Conservation (phyloP, 2,113 vertebrate species). For the Clarias magur region DNA sequence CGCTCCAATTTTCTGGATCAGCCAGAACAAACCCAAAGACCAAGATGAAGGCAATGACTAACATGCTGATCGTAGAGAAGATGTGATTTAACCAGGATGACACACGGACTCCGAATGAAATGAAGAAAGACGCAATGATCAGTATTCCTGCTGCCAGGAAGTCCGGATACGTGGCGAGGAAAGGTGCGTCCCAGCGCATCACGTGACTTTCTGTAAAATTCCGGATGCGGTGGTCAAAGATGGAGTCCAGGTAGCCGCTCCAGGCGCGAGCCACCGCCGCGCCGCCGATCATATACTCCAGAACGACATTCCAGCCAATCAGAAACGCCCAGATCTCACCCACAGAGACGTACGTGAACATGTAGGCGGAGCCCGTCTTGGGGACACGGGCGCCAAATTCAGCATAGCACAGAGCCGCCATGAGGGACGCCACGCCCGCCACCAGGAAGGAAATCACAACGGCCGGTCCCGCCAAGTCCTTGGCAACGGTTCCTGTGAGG, state of each 20-base stretch:
- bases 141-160: constrained; percentile 84
- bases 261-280: constrained; percentile 91
- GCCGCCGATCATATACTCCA: constrained; percentile 93
- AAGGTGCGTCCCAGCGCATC: constrained; percentile 84
- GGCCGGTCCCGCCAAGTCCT: constrained; percentile 85
- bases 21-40: constrained; percentile 88
- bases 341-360: constrained; percentile 94
- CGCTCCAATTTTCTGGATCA: constrained; percentile 86
- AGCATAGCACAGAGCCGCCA: constrained; percentile 92
- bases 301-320: constrained; percentile 93
- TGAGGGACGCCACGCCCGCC: constrained; percentile 84
- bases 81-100: constrained; percentile 95
- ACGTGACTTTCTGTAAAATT: constrained; percentile 88
- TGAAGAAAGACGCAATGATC: constrained; percentile 83
- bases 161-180: constrained; percentile 89
- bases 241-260: constrained; percentile 93
- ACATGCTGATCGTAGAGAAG: constrained; percentile 85
- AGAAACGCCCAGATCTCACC: constrained; percentile 97
- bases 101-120: constrained; percentile 90
- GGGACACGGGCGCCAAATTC: constrained; percentile 94
- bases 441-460: constrained; percentile 85
- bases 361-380: constrained; percentile 92
- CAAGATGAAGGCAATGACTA: constrained; percentile 83
- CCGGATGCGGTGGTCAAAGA: constrained; percentile 89
- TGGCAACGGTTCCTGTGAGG: constrained; percentile 91